Conservation (phyloP, 2,113 vertebrate genomes). For the Eurystomus gularis region DNA sequence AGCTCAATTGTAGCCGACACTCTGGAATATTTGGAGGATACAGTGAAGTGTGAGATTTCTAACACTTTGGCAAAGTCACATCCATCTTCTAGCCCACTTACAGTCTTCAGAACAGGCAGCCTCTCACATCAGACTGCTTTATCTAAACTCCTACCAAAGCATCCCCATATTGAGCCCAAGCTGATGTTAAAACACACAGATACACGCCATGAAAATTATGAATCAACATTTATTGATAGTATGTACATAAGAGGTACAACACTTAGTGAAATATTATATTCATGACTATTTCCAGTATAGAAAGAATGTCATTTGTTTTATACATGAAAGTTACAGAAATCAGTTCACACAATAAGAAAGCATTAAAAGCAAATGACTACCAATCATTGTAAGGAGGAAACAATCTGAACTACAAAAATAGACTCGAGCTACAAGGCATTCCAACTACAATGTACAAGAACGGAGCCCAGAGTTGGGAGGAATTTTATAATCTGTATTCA, state of each 20-base stretch:
- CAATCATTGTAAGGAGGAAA: constrained; percentile 6
- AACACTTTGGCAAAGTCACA: neutral
- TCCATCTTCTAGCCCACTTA: neutral
- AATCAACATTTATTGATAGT: constrained; percentile 97
- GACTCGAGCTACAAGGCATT: constrained; percentile 61
- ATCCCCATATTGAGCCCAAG: neutral
- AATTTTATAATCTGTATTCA: constrained; percentile 34
- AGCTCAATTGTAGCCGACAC: neutral
- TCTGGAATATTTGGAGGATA: neutral
- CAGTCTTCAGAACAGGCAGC: neutral
- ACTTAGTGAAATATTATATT: constrained; percentile 88
- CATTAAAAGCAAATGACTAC: constrained; percentile 72
- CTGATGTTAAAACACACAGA: neutral
- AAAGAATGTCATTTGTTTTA: constrained; percentile 78
- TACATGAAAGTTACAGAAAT: constrained; percentile 82
- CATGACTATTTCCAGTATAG: constrained; percentile 76
- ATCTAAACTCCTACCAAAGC: neutral
- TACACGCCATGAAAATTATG: constrained; percentile 78
- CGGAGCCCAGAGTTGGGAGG: constrained; percentile 34
- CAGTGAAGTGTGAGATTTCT: neutral
- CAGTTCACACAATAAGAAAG: constrained; percentile 79
- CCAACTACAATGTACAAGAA: constrained; percentile 55
- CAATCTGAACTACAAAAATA: constrained; percentile 62
- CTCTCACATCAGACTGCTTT: neutral
- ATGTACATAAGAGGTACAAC: constrained; percentile 95